Conservation (phyloP, 2,113 vertebrate species). For the Oceanodroma tethys region DNA sequence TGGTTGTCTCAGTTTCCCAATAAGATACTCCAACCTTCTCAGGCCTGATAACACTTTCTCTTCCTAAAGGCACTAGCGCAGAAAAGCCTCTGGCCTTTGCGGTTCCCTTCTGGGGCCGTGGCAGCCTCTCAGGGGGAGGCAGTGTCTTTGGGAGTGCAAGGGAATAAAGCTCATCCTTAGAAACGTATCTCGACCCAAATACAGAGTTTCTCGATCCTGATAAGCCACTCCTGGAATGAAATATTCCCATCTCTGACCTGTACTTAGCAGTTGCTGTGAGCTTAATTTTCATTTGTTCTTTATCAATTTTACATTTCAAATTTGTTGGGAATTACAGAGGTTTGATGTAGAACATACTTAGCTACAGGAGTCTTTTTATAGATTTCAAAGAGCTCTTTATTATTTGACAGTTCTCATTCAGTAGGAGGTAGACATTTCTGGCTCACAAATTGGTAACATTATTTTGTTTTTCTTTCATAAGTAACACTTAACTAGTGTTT, state of each 20-base stretch:
- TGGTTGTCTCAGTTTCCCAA: not conserved
- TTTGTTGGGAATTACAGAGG: not conserved
- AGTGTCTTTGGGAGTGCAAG: fast-evolving
- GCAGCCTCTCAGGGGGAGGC: not conserved
- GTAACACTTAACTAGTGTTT: constrained; percentile 58
- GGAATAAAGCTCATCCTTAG: not conserved
- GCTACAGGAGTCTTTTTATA: not conserved
- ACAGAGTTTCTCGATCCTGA: not conserved
- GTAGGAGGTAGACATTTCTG: constrained; percentile 30
- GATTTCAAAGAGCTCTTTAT: constrained; percentile 11
- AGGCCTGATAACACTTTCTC: constrained; percentile 3
- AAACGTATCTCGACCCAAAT: not conserved
- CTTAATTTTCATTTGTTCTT: not conserved
- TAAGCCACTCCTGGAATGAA: not conserved
- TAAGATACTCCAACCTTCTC: not conserved
- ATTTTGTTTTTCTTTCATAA: constrained; percentile 59
- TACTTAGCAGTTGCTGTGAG: not conserved
- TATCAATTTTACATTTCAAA: not conserved
- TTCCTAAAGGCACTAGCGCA: constrained; percentile 4
- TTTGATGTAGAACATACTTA: not conserved
- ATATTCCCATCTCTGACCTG: not conserved
- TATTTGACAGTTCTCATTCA: constrained; percentile 15
- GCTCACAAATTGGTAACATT: constrained; percentile 44
- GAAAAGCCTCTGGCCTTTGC: not conserved
- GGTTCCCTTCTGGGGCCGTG: not conserved